phyloP scores from a whole-genome alignment of 2,113 vertebrate species.

The Genyomyrus donnyi region DNA sequence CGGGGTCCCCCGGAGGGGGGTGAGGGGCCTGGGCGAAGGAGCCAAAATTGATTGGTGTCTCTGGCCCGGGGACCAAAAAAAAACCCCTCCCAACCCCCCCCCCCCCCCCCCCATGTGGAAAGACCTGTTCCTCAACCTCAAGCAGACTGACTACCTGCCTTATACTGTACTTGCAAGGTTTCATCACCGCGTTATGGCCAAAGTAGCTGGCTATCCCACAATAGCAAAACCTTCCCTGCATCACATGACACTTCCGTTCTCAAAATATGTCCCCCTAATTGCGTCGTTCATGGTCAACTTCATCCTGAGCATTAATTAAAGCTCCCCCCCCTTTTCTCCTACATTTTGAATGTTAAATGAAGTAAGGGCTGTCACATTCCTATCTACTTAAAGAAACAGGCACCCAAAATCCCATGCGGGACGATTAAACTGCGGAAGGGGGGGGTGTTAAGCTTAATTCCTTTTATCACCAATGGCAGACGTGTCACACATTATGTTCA shows the following conservation, averaged over 20 bases:
- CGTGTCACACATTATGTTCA: slow-evolving; percentile 20
- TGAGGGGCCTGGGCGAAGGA: too few species aligned
- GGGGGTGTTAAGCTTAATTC: slow-evolving; percentile 16
- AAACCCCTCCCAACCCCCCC: too few species aligned
- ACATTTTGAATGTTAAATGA: slow-evolving; percentile 15
- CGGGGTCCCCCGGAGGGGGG: too few species aligned
- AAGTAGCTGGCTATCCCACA: not conserved
- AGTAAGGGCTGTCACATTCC: slow-evolving; percentile 10
- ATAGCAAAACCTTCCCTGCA: not conserved
- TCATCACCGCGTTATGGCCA: not conserved
- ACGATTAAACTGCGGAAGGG: slow-evolving; percentile 4
- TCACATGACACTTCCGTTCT: not conserved
- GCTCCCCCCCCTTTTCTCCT: not conserved
- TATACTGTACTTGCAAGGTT: not conserved
- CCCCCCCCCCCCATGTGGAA: not conserved
- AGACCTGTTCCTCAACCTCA: not conserved
- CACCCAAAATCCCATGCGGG: slow-evolving; percentile 12
- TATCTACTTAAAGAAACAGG: slow-evolving; percentile 19
- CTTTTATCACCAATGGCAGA: slow-evolving; percentile 26
- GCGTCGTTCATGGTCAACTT: not conserved
- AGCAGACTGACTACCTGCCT: not conserved
- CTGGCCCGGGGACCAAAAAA: too few species aligned
- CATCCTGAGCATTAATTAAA: slow-evolving; percentile 10
- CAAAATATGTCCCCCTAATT: slow-evolving; percentile 10
- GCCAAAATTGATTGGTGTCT: too few species aligned